A percentile compares a stretch with the other conserved stretches of the same genome.
phyloP scores from a whole-genome alignment of 2,113 vertebrate species.

The Emydura subglobosa region DNA sequence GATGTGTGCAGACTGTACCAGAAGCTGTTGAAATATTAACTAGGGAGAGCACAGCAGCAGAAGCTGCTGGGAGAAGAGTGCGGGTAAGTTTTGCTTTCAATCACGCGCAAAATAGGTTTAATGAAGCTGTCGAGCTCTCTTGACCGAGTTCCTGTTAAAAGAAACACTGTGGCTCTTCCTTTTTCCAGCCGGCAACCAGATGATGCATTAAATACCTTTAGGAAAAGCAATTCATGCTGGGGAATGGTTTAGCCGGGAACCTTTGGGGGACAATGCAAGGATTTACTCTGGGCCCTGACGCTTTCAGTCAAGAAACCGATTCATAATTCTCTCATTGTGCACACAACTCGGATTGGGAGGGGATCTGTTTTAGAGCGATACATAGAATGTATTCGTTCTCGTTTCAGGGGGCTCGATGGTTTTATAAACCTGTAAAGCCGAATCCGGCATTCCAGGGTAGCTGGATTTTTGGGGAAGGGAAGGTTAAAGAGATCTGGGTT shows the following conservation, averaged over 20 bases:
- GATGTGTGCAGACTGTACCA: neutral
- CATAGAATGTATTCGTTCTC: too few species aligned
- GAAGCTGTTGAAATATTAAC: conserved; percentile 10
- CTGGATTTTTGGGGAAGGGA: neutral
- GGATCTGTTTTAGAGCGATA: neutral
- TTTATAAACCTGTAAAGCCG: neutral
- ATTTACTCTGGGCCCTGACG: neutral
- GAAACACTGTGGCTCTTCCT: neutral
- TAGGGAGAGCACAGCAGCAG: neutral
- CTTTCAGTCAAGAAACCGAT: neutral
- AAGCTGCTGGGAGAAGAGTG: neutral
- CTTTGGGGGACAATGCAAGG: neutral
- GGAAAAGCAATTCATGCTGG: neutral
- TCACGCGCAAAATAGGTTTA: neutral
- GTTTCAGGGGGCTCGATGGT: too few species aligned
- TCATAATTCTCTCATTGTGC: neutral
- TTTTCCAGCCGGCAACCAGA: neutral
- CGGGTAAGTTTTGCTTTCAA: neutral
- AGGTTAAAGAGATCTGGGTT: neutral
- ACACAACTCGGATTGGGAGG: neutral
- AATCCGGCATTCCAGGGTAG: neutral
- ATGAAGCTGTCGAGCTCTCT: neutral
- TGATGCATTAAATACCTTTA: neutral
- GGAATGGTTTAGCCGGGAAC: neutral
- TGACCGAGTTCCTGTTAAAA: neutral